Conservation (phyloP, 2,888 invertebrate genomes). For the Leptinotarsa tumamoca region DNA sequence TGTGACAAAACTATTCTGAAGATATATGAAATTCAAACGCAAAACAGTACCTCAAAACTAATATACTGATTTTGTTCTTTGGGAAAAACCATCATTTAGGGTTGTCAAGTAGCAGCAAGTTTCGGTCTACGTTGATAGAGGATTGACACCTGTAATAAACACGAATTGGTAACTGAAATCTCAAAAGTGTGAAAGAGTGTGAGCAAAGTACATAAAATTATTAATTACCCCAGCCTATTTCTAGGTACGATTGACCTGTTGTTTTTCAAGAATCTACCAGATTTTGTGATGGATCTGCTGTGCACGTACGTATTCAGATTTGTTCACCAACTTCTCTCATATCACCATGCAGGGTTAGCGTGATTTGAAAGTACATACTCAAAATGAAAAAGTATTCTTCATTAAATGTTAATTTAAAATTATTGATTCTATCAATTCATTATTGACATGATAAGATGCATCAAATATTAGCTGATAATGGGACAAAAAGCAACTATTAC, state of each 20-base stretch:
- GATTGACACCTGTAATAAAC: constrained; percentile 40
- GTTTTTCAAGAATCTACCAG: constrained; percentile 63
- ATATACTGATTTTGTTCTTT: constrained; percentile 60
- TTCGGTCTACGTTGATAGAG: constrained; percentile 37
- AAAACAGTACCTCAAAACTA: constrained; percentile 54
- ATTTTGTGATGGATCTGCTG: constrained; percentile 57
- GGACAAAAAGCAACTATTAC: too few relatives aligned
- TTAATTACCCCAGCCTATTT: constrained; percentile 75
- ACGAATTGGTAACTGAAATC: constrained; percentile 47
- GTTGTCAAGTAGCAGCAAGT: constrained; percentile 44
- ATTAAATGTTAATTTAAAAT: too few relatives aligned
- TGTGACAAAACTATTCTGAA: constrained; percentile 42
- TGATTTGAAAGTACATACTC: not conserved
- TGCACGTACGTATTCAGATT: constrained; percentile 69
- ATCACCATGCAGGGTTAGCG: not conserved
- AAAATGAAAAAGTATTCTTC: too few relatives aligned
- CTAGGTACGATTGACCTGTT: constrained; percentile 69
- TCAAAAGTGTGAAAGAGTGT: constrained; percentile 57
- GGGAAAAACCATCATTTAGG: constrained; percentile 59
- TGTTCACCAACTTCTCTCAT: constrained; percentile 58
- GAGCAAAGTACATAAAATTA: constrained; percentile 70
- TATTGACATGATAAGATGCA: too few relatives aligned
- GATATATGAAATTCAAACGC: constrained; percentile 43
- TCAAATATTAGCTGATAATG: too few relatives aligned
- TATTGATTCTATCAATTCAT: too few relatives aligned